phyloP scores from a whole-genome alignment of 2,888 invertebrate species.

The Biston betularia region DNA sequence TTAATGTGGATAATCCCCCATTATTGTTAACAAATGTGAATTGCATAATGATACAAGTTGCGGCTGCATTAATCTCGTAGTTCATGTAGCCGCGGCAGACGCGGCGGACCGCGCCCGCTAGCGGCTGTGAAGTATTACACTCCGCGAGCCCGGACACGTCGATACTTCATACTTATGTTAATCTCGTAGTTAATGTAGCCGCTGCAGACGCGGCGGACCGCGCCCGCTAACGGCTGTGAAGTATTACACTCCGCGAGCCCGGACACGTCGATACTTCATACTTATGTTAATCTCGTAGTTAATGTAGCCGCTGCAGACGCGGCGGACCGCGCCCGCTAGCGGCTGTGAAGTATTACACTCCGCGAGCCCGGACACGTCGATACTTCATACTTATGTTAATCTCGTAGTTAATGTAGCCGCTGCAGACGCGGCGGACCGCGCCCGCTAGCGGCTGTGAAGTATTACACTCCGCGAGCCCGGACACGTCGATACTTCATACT shows the following conservation, averaged over 20 bases:
- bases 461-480: slow-evolving; percentile 18
- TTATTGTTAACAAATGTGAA: slow-evolving; percentile 1
- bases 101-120: slow-evolving; percentile 16
- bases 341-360: slow-evolving; percentile 22
- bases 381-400: slow-evolving; percentile 30
- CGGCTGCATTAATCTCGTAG: slow-evolving; percentile 9
- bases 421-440: slow-evolving; percentile 15
- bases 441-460: slow-evolving; percentile 24
- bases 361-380: slow-evolving; percentile 7
- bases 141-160: slow-evolving; percentile 7
- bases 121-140: slow-evolving; percentile 25
- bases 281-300: slow-evolving; percentile 17
- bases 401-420: slow-evolving; percentile 17
- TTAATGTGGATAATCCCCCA: slow-evolving; percentile 1
- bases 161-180: slow-evolving; percentile 27
- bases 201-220: slow-evolving; percentile 13
- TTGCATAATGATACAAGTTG: too few relatives aligned
- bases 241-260: slow-evolving; percentile 18
- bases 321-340: slow-evolving; percentile 20
- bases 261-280: slow-evolving; percentile 18
- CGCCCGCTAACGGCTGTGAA: slow-evolving; percentile 24
- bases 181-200: slow-evolving; percentile 21
- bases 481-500: slow-evolving; percentile 17
- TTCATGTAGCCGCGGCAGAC: slow-evolving; percentile 22
- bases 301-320: slow-evolving; percentile 20